Evolutionary conservation across 2,888 invertebrate genomes (phyloP).

Genomic region (Spicauda simplicius): DNA sequence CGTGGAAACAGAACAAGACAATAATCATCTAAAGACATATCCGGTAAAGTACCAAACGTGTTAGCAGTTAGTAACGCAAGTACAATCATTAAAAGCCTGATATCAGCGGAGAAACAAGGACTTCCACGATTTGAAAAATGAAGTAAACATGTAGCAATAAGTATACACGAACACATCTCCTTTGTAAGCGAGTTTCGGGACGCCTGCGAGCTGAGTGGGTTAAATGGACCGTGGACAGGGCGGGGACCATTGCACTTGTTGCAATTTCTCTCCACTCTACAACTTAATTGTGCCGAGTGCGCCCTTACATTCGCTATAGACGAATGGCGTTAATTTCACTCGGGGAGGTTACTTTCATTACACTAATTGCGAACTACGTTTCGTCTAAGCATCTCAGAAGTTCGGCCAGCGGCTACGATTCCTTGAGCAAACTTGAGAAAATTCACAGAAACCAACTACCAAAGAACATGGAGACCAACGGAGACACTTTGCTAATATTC

Average conservation of each 20-base stretch:
- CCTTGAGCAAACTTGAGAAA: constrained; percentile 74
- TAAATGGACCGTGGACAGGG: constrained; percentile 76
- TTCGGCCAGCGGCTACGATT: constrained; percentile 69
- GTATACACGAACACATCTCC: constrained; percentile 57
- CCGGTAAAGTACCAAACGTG: too few species aligned
- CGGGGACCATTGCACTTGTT: constrained; percentile 76
- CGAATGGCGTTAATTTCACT: constrained; percentile 75
- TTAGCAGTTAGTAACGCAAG: too few species aligned
- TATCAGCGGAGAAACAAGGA: constrained; percentile 28
- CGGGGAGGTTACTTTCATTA: constrained; percentile 79
- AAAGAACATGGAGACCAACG: constrained; percentile 74
- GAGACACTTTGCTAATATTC: constrained; percentile 78
- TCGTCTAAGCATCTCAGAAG: constrained; percentile 79
- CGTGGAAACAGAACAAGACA: not conserved
- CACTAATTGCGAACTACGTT: constrained; percentile 82
- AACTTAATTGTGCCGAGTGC: constrained; percentile 76
- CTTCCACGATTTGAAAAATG: constrained; percentile 38
- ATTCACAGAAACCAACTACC: constrained; percentile 69
- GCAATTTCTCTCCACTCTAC: constrained; percentile 76
- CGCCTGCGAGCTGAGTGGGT: constrained; percentile 69
- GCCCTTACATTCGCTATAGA: constrained; percentile 72
- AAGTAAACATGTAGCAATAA: constrained; percentile 48
- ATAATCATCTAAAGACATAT: not conserved
- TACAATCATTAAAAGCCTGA: not conserved
- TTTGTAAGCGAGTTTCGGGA: constrained; percentile 56